Evolutionary conservation across 2,888 invertebrate species (phyloP).

Genomic region (Drosophila nr. medialis): DNA sequence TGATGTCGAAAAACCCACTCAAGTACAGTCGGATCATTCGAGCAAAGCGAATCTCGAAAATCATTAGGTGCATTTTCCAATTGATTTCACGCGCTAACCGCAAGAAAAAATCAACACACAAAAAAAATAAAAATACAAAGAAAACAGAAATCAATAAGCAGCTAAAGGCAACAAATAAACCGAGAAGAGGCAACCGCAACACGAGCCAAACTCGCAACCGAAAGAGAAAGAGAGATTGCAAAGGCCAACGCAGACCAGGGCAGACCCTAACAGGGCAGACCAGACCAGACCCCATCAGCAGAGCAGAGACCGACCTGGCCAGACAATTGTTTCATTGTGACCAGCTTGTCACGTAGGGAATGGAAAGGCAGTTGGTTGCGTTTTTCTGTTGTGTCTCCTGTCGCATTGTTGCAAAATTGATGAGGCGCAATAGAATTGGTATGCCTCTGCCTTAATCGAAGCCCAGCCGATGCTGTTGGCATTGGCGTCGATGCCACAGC

Average conservation of each 20-base stretch:
- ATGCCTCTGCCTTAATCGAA: slow-evolving; percentile 32
- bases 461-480: slow-evolving; percentile 16
- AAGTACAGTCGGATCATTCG: slow-evolving; percentile 65
- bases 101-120: slow-evolving; percentile 28
- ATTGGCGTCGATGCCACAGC: slow-evolving; percentile 18
- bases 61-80: slow-evolving; percentile 79
- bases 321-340: slow-evolving; percentile 63
- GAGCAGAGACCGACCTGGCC: slow-evolving; percentile 19
- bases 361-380: slow-evolving; percentile 37
- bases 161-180: slow-evolving; percentile 66
- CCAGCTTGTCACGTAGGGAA: slow-evolving; percentile 55
- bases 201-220: slow-evolving; percentile 33
- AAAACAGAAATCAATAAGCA: slow-evolving; percentile 72
- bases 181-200: slow-evolving; percentile 53
- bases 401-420: slow-evolving; percentile 79
- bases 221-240: slow-evolving; percentile 39
- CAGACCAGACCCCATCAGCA: slow-evolving; percentile 21
- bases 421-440: slow-evolving; percentile 71
- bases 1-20: slow-evolving; percentile 27
- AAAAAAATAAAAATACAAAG: neutral
- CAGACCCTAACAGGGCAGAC: slow-evolving; percentile 22
- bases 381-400: slow-evolving; percentile 58
- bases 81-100: slow-evolving; percentile 73
- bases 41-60: slow-evolving; percentile 54
- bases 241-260: slow-evolving; percentile 10